Evolutionary conservation across 2,888 invertebrate genomes (phyloP).

Genomic region (Encarsia formosa): DNA sequence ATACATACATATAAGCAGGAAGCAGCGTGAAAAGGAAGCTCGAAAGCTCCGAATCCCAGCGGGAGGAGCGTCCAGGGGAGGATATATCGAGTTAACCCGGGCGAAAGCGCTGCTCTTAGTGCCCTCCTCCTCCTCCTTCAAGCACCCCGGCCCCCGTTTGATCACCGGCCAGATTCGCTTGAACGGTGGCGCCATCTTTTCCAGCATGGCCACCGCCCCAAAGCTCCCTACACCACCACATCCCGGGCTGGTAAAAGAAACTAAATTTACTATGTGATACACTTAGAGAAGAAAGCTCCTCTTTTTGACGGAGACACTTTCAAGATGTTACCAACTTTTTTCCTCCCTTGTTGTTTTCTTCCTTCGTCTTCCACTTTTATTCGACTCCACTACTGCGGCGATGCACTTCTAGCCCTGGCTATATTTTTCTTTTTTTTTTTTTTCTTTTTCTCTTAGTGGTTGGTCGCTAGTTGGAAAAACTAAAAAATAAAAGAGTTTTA

Average conservation of each 20-base stretch:
- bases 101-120: constrained; percentile 50
- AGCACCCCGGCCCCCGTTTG: no score
- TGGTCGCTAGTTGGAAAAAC: constrained; percentile 4
- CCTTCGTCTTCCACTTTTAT: neutral
- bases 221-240: neutral
- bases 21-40: neutral
- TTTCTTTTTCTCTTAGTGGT: neutral
- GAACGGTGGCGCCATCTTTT: constrained; percentile 41
- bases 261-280: constrained; percentile 52
- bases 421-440: constrained; percentile 13
- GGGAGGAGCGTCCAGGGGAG: neutral
- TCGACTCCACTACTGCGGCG: neutral
- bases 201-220: constrained; percentile 30
- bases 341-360: no score
- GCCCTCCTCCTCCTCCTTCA: no score
- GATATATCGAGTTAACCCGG: constrained; percentile 47
- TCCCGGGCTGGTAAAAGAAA: constrained; percentile 38
- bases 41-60: neutral
- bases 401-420: neutral
- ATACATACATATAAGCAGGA: neutral
- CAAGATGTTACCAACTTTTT: constrained; percentile 43
- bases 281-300: constrained; percentile 43
- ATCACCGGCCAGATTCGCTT: constrained; percentile 52
- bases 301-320: constrained; percentile 48
- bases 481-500: neutral